phyloP scores from a whole-genome alignment of 2,888 invertebrate species.

The Caenorhabditis sp. region DNA sequence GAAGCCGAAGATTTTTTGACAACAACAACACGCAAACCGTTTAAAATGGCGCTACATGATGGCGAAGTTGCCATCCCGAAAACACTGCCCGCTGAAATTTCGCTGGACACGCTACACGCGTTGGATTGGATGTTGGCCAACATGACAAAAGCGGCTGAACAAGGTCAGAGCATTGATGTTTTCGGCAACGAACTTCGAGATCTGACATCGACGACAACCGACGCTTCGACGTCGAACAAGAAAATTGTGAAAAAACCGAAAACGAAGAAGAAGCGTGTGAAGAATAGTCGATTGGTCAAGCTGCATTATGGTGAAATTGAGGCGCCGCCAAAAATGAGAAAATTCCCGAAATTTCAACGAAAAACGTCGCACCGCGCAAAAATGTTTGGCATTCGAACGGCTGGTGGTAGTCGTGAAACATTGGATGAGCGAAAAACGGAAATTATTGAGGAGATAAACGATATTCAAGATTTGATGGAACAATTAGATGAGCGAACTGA shows the following conservation, averaged over 20 bases:
- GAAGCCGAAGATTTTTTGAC: background rate
- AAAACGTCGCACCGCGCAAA: slow-evolving; percentile 20
- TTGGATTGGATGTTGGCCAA: slow-evolving; percentile 69
- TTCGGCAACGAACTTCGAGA: background rate
- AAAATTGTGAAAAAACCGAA: background rate
- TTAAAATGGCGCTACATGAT: slow-evolving; percentile 27
- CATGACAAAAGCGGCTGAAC: slow-evolving; percentile 60
- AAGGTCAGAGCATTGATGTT: background rate
- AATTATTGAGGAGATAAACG: slow-evolving; percentile 34
- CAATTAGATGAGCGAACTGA: slow-evolving; percentile 34
- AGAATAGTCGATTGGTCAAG: slow-evolving; percentile 15
- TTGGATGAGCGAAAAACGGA: slow-evolving; percentile 16
- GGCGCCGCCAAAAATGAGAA: background rate
- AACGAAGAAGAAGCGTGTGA: slow-evolving; percentile 20
- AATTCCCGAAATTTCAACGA: slow-evolving; percentile 33
- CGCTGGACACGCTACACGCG: slow-evolving; percentile 62
- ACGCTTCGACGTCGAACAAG: slow-evolving; percentile 12
- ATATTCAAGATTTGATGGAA: slow-evolving; percentile 37
- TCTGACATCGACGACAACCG: background rate
- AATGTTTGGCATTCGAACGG: slow-evolving; percentile 35
- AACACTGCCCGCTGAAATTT: slow-evolving; percentile 26
- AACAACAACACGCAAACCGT: background rate
- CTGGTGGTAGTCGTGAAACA: background rate
- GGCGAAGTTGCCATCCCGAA: slow-evolving; percentile 36
- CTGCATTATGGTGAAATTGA: slow-evolving; percentile 30